phyloP scores from a whole-genome alignment of 1,140 invertebrate species.

The Temnothorax curvispinosus region DNA sequence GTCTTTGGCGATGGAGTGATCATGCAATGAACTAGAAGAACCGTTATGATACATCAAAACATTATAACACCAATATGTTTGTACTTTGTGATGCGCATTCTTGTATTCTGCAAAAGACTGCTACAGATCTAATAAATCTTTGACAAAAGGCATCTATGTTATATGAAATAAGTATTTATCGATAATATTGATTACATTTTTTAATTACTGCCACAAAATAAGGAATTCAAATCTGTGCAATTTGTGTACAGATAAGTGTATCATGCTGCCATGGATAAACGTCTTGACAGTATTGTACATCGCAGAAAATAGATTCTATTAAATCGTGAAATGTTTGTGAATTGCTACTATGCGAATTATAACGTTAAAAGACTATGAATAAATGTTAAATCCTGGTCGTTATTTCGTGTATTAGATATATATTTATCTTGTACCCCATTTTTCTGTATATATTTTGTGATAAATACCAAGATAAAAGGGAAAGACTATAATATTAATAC shows the following conservation, averaged over 20 bases:
- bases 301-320: conserved; percentile 42
- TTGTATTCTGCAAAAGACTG: conserved; percentile 50
- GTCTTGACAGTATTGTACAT: conserved; percentile 11
- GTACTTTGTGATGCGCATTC: conserved; percentile 52
- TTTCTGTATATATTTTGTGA: not conserved
- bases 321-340: conserved; percentile 50
- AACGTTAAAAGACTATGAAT: conserved; percentile 66
- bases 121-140: conserved; percentile 49
- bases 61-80: conserved; percentile 65
- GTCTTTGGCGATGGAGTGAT: not conserved
- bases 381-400: conserved; percentile 75
- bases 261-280: conserved; percentile 9
- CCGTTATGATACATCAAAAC: conserved; percentile 61
- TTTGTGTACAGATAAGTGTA: not conserved
- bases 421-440: not conserved
- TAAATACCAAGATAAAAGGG: not conserved
- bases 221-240: not conserved
- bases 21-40: not conserved
- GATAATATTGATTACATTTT: conserved; percentile 54
- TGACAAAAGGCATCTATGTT: conserved; percentile 65
- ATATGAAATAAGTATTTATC: conserved; percentile 53
- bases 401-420: conserved; percentile 44
- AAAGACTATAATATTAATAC: conserved; percentile 19
- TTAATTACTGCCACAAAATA: conserved; percentile 64
- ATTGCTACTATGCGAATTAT: conserved; percentile 68